Base-by-base conservation (phyloP, 2,888 invertebrate genomes). In the Cistogaster globosa region DNA sequence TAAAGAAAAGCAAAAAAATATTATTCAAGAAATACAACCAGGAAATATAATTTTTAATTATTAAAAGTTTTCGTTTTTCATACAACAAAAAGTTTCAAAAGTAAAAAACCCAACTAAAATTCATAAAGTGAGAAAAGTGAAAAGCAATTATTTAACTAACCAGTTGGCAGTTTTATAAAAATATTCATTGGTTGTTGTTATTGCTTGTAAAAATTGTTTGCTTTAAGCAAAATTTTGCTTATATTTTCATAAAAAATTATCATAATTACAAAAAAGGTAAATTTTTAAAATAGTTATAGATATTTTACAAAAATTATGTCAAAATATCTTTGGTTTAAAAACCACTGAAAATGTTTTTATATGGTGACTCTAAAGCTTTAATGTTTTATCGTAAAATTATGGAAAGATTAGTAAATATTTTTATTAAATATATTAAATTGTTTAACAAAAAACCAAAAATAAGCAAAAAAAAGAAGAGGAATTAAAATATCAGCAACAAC, bases 61-160 rank as follows among this genome's bases (percentile, higher is more conserved):
- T 74, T 68, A 51, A 77, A 77, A 77, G 68, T 77, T 68, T 68
- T 69, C 62, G 68, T 81, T 75, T 81, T 81, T 75, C 72, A 9
- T 65, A 18, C 48, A 63, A 63, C 68, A 76, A 74, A 63, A 69
- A 63, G 72, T 53, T 71, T 60, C 45, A 71, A 60, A 48, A 58
- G 71, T 16, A 48, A 58, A 42, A 22, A 55, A 55, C n/a, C n/a
- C 55, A 65, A 77, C 8, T 7, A 32, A 32, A 32, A 32, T 5
- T 32, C 32, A 65, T 48, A 65, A n/a, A 84, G 60, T 76, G 38
- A 67, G 67, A 78, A 76, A 84, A 84, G 84, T 84, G 84, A 84
- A 84, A 84, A 80, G 65, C 80, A 77, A 81, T 84, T 81, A 84
- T 80, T 84, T 68, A 81, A 81, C 77, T 42, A 81, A 80, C 84